These are phyloP conservation scores for Apomyelois bistriatella DNA, from an alignment of 2,888 invertebrate genomes.

Conservation along the genomic window DNA sequence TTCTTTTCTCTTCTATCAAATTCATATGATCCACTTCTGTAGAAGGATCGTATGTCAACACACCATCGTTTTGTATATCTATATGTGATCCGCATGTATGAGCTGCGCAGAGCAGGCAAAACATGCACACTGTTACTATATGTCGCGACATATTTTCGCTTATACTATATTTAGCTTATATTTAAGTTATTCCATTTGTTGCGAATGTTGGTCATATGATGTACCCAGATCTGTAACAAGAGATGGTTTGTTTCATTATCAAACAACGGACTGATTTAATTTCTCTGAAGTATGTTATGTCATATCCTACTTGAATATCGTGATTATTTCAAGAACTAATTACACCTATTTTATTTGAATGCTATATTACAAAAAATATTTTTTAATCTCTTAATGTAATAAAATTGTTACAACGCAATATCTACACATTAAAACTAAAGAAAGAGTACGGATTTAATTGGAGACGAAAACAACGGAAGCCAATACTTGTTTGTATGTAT, in stretches of 20 bases:
- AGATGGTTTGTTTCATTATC: background rate
- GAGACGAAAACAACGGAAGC: too few species aligned
- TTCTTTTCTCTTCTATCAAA: constrained; percentile 26
- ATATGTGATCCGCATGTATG: constrained; percentile 89
- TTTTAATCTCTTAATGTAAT: too few species aligned
- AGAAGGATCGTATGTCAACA: constrained; percentile 38
- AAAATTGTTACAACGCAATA: too few species aligned
- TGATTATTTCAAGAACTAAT: too few species aligned
- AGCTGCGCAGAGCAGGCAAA: constrained; percentile 89
- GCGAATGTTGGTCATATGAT: constrained; percentile 18
- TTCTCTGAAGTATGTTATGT: background rate
- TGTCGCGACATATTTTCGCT: constrained; percentile 62
- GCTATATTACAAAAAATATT: too few species aligned
- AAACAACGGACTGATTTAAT: background rate
- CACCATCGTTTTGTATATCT: constrained; percentile 50
- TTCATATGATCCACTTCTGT: constrained; percentile 34
- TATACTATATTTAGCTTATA: constrained; percentile 30
- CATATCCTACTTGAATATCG: too few species aligned
- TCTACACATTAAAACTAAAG: too few species aligned
- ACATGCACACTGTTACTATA: constrained; percentile 90
- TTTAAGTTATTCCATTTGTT: constrained; percentile 22
- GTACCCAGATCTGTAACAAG: constrained; percentile 38
- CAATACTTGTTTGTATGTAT: too few species aligned
- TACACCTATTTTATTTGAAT: too few species aligned
- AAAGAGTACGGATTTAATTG: too few species aligned